Conservation (phyloP, 2,888 invertebrate genomes). For the Chaitophorus viminalis region DNA sequence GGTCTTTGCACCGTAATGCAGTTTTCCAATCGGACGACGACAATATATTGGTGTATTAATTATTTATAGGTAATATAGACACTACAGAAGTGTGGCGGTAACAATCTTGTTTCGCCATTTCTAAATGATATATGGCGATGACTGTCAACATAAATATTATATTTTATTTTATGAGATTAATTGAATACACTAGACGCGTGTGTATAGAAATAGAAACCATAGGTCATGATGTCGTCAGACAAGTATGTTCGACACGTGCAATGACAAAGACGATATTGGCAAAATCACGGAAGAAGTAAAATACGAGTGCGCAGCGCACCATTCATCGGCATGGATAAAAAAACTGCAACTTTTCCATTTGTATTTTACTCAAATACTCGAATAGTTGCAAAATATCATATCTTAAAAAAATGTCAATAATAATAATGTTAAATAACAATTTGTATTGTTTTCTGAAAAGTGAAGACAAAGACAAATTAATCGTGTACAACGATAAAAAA, state of each 20-base stretch:
- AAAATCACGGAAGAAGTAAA: no score
- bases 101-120: background rate
- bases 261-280: background rate
- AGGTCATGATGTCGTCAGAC: background rate
- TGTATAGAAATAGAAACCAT: background rate
- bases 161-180: background rate
- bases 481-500: no score
- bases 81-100: background rate
- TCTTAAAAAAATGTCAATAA: no score
- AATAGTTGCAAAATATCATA: no score
- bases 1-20: background rate
- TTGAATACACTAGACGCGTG: background rate
- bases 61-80: background rate
- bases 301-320: no score
- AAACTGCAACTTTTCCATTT: no score
- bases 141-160: no score
- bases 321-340: no score
- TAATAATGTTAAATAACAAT: no score
- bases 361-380: no score
- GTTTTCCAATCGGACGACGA: background rate
- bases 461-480: no score
- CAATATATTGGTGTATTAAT: background rate
- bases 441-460: no score
- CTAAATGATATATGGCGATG: background rate
- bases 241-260: background rate